A percentile compares a stretch with the other conserved stretches of the same genome.
phyloP scores from a whole-genome alignment of 2,888 invertebrate species.

The Dexiosoma caninum region DNA sequence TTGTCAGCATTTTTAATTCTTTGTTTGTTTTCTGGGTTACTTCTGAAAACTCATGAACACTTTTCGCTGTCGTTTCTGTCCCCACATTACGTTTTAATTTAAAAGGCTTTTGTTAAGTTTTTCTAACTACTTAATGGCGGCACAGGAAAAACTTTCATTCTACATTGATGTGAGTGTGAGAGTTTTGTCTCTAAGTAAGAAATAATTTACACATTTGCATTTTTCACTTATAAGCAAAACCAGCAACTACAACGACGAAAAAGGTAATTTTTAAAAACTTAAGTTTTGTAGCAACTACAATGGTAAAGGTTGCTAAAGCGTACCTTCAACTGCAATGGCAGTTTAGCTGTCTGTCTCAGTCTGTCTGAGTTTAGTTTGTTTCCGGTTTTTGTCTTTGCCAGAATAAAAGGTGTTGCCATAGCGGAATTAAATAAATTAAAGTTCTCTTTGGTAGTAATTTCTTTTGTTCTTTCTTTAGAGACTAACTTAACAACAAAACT shows the following conservation, averaged over 20 bases:
- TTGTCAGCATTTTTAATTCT: too few relatives aligned
- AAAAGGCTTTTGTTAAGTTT: slow-evolving; percentile 40
- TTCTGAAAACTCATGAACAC: slow-evolving; percentile 5
- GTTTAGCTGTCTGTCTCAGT: neutral
- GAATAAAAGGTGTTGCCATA: slow-evolving; percentile 49
- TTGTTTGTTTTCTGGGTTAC: slow-evolving; percentile 8
- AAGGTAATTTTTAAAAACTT: neutral
- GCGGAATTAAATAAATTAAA: slow-evolving; percentile 39
- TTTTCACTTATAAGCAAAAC: slow-evolving; percentile 42
- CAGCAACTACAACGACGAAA: neutral
- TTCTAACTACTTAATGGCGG: slow-evolving; percentile 32
- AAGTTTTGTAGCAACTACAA: slow-evolving; percentile 38
- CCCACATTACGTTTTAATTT: slow-evolving; percentile 41
- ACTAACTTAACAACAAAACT: slow-evolving; percentile 40
- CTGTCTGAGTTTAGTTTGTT: slow-evolving; percentile 32
- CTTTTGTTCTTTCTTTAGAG: neutral
- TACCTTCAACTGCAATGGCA: neutral
- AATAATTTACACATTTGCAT: slow-evolving; percentile 64
- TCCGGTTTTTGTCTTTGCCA: slow-evolving; percentile 31
- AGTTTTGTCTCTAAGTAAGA: slow-evolving; percentile 47
- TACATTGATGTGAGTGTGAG: neutral
- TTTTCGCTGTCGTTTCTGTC: neutral
- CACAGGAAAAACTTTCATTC: slow-evolving; percentile 14
- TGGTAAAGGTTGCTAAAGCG: slow-evolving; percentile 42
- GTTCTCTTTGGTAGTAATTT: slow-evolving; percentile 20